Percentiles rank a stretch among this genome's conserved stretches.
Conservation (phyloP, 2,797 vertebrate genomes). For the Argyrosomus regius region DNA sequence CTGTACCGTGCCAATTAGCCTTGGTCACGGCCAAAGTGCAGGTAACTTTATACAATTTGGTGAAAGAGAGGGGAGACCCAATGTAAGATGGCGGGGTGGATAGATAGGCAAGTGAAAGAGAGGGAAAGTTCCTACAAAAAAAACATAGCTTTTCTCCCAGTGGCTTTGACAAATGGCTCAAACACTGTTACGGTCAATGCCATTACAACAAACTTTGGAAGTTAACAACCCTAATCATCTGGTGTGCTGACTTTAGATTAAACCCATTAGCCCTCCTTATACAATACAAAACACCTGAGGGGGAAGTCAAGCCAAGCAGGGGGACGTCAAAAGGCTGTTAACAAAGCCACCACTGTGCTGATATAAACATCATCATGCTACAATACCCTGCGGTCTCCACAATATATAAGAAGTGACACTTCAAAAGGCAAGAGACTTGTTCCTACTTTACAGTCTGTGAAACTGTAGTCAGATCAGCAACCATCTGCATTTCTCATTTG, state of each 20-base stretch:
- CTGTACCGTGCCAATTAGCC: neutral
- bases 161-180: slow-evolving; percentile 64
- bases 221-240: slow-evolving; percentile 67
- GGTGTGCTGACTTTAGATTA: slow-evolving; percentile 67
- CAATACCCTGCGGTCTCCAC: slow-evolving; percentile 15
- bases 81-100: neutral
- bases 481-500: slow-evolving; percentile 23
- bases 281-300: slow-evolving; percentile 57
- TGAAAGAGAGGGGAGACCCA: neutral
- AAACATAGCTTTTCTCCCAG: slow-evolving; percentile 17
- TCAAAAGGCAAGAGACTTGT: slow-evolving; percentile 35
- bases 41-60: neutral
- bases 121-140: neutral
- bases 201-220: slow-evolving; percentile 58
- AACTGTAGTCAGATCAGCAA: slow-evolving; percentile 37
- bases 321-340: slow-evolving; percentile 62
- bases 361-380: slow-evolving; percentile 42
- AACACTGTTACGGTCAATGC: slow-evolving; percentile 40
- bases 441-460: slow-evolving; percentile 13
- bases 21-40: neutral
- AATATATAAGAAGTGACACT: slow-evolving; percentile 39
- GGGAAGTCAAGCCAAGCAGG: slow-evolving; percentile 36
- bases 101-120: neutral
- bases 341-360: slow-evolving; percentile 49
- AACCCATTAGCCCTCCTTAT: slow-evolving; percentile 66